Conservation (phyloP, 2,113 vertebrate genomes). For the Drymodes brunneopygia region DNA sequence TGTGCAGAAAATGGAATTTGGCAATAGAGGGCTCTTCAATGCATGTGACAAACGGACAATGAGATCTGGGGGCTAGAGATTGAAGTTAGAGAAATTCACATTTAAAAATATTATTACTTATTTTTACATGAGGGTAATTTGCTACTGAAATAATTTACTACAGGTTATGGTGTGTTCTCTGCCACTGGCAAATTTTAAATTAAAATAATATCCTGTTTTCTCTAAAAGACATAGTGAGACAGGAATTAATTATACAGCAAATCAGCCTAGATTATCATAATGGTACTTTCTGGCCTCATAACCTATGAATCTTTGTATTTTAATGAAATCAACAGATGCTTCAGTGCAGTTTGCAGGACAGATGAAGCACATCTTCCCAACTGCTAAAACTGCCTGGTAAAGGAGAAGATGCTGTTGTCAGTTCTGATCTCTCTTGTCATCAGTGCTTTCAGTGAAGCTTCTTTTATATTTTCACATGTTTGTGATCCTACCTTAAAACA, state of each 20-base stretch:
- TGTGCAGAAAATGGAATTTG: slow-evolving; percentile 21
- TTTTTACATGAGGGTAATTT: slow-evolving; percentile 20
- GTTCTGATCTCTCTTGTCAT: neutral
- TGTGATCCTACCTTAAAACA: neutral
- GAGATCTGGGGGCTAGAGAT: neutral
- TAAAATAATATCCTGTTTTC: slow-evolving; percentile 32
- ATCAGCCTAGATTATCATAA: slow-evolving; percentile 37
- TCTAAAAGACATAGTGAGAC: neutral
- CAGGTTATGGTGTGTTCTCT: neutral
- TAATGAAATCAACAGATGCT: slow-evolving; percentile 25
- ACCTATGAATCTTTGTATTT: slow-evolving; percentile 13
- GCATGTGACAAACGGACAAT: neutral
- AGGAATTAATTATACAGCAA: slow-evolving; percentile 43
- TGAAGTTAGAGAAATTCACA: slow-evolving; percentile 1
- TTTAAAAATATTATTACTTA: slow-evolving; percentile 24
- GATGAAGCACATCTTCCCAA: neutral
- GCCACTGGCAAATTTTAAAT: slow-evolving; percentile 27
- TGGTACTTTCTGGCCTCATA: slow-evolving; percentile 29
- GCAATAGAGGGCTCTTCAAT: neutral
- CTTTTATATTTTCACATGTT: neutral
- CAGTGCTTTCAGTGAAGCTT: neutral
- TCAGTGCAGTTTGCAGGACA: neutral
- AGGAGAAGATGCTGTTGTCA: neutral
- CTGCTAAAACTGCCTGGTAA: neutral
- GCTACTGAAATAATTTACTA: slow-evolving; percentile 26